phyloP scores from a whole-genome alignment of 2,888 invertebrate genomes.

The Electrophaes corylata region DNA sequence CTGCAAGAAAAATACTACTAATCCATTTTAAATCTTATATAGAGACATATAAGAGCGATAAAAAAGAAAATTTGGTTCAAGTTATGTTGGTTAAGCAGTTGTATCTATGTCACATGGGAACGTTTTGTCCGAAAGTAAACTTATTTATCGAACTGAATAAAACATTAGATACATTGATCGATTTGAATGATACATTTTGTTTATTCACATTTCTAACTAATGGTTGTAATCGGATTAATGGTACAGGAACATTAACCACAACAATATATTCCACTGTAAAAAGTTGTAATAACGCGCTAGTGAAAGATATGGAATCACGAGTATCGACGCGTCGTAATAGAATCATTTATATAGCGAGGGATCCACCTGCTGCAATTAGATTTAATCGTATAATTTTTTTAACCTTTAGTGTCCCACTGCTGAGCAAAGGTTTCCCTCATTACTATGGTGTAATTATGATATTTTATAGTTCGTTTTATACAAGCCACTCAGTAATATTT shows the following conservation, averaged over 20 bases:
- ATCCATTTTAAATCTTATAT: slow-evolving; percentile 16
- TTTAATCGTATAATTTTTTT: too few relatives aligned
- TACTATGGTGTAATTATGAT: too few relatives aligned
- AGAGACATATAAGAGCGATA: not conserved
- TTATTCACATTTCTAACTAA: slow-evolving; percentile 45
- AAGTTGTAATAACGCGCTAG: too few relatives aligned
- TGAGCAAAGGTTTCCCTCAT: too few relatives aligned
- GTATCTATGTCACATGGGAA: slow-evolving; percentile 80
- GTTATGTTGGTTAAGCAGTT: slow-evolving; percentile 57
- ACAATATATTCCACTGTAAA: not conserved
- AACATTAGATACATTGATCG: slow-evolving; percentile 72
- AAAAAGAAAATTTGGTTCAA: not conserved
- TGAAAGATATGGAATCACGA: too few relatives aligned
- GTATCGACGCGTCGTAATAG: too few relatives aligned
- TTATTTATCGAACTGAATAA: slow-evolving; percentile 79
- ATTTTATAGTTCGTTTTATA: too few relatives aligned
- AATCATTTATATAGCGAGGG: too few relatives aligned
- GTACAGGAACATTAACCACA: not conserved
- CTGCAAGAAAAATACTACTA: not conserved
- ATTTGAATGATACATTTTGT: slow-evolving; percentile 64
- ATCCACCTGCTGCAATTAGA: too few relatives aligned
- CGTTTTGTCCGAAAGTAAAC: slow-evolving; percentile 81
- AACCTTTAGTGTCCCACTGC: too few relatives aligned
- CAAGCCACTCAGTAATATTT: too few relatives aligned
- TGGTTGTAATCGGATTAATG: slow-evolving; percentile 28